Evolutionary conservation across 1,140 invertebrate species (phyloP).

Genomic region (Ganaspis sp.): DNA sequence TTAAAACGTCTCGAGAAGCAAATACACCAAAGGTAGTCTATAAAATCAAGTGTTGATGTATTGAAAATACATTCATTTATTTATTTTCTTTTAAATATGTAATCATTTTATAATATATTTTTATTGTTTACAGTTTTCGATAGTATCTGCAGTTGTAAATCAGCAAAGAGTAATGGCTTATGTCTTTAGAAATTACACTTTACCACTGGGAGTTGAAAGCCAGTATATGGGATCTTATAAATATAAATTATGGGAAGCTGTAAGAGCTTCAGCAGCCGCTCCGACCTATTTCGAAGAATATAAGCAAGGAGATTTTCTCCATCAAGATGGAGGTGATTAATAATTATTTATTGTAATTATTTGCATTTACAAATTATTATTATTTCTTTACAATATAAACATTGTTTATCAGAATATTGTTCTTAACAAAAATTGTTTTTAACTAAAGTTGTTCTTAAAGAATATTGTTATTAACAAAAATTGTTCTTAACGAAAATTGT

Average conservation of each 20-base stretch:
- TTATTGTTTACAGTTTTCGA: slow-evolving; percentile 79
- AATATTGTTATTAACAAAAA: slow-evolving; percentile 13
- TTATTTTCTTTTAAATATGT: slow-evolving; percentile 21
- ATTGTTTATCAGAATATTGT: slow-evolving; percentile 7
- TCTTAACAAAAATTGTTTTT: slow-evolving; percentile 32
- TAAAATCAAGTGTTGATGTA: not conserved
- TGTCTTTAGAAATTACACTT: slow-evolving; percentile 93
- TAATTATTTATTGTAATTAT: no score
- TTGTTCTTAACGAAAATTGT: no score
- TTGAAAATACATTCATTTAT: not conserved
- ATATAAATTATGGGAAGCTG: slow-evolving; percentile 90
- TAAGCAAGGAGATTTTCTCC: slow-evolving; percentile 84
- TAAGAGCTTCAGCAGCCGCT: slow-evolving; percentile 93
- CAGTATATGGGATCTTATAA: slow-evolving; percentile 87
- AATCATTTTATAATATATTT: no score
- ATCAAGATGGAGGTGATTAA: slow-evolving; percentile 86
- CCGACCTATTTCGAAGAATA: slow-evolving; percentile 96
- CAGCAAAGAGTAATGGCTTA: slow-evolving; percentile 87
- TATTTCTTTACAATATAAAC: slow-evolving; percentile 23
- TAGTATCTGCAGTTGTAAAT: slow-evolving; percentile 90
- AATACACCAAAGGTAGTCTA: slow-evolving; percentile 80
- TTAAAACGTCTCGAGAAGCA: slow-evolving; percentile 80
- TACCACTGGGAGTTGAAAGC: slow-evolving; percentile 84
- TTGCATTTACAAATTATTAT: not conserved
- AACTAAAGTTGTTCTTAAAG: no score